Evolutionary conservation across 2,797 vertebrate genomes (phyloP), one percentile per base, ranked within the genome.

Genomic region (Halcyon smyrnensis): DNA sequence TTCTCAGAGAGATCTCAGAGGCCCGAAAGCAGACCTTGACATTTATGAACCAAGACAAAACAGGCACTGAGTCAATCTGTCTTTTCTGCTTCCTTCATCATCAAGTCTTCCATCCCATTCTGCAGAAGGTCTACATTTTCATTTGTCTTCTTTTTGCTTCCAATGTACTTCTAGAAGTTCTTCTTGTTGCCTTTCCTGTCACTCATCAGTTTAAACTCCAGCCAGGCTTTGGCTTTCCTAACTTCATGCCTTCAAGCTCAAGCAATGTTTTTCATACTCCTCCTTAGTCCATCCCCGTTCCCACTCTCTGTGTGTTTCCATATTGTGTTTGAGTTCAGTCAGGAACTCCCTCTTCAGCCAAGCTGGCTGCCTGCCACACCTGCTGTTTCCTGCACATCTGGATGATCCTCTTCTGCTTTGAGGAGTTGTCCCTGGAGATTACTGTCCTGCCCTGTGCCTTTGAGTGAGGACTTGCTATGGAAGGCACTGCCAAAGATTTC

Each of bases 371-470:
- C 30, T 91, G 95, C 94, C 96, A 93, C 77, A 87, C 88, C 87
- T 97, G 94, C 93, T 84, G 74, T 86, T 95, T 95, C 92, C 93
- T 93, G 67, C 13, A 69, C 62, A 69, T 71, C 77, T 53, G 1
- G 70, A 89, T 75, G 62, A 50, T 86, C 69, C 45, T 74, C 77
- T 69, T 67, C 80, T 73, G 67, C 83, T 90, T 88, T 95, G 73
- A 88, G 76, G 17, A 71, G 46, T 4, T 45, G 74, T 79, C 77
- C 43, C 88, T 62, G 70, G 54, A 84, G 77, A 90, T 30, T 46
- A 32, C 7, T 81, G 82, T 54, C 87, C 83, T 88, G 54, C 59
- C 75, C 87, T 84, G 67, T 0, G 19, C 54, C 50, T 90, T 82
- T 75, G 54, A 91, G 57, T 34, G 51, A 89, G 50, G n/a, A 32